Percentiles rank a stretch among this genome's conserved stretches.
phyloP scores from a whole-genome alignment of 2,113 vertebrate species.

The Lota lota region DNA sequence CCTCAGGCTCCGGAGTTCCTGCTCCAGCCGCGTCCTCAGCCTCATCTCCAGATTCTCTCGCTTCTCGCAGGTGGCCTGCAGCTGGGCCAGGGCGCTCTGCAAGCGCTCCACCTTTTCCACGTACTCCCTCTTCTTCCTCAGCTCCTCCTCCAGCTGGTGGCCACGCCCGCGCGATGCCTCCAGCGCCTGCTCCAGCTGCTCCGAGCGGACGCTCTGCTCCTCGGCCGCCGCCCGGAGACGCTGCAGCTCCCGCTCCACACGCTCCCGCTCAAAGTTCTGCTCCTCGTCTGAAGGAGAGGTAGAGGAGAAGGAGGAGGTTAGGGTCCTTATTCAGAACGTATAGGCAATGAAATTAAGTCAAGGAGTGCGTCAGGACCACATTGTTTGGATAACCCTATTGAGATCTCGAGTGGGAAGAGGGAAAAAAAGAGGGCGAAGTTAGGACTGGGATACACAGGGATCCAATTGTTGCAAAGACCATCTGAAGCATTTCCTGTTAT shows the following conservation, averaged over 20 bases:
- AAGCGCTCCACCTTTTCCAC: constrained; percentile 96
- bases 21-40: constrained; percentile 90
- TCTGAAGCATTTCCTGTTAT: no score
- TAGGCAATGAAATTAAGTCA: no score
- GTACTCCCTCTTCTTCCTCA: constrained; percentile 89
- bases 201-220: constrained; percentile 83
- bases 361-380: no score
- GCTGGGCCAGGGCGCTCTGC: constrained; percentile 91
- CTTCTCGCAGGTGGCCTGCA: constrained; percentile 96
- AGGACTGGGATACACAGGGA: no score
- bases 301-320: constrained; percentile 29
- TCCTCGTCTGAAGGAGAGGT: constrained; percentile 71
- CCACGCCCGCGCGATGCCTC: constrained; percentile 82
- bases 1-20: constrained; percentile 92
- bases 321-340: no score
- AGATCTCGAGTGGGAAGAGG: no score
- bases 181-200: constrained; percentile 89
- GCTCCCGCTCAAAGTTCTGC: constrained; percentile 87
- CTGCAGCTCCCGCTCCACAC: constrained; percentile 82
- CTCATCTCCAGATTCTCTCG: constrained; percentile 89
- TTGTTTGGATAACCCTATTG: no score
- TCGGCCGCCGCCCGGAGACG: constrained; percentile 79
- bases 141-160: constrained; percentile 85
- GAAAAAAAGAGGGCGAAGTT: no score
- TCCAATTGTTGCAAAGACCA: no score